A percentile compares a stretch with the other conserved stretches of the same genome.
These are phyloP conservation scores for Tachina grossa DNA, from an alignment of 2,888 invertebrate genomes.

Conservation along the genomic window DNA sequence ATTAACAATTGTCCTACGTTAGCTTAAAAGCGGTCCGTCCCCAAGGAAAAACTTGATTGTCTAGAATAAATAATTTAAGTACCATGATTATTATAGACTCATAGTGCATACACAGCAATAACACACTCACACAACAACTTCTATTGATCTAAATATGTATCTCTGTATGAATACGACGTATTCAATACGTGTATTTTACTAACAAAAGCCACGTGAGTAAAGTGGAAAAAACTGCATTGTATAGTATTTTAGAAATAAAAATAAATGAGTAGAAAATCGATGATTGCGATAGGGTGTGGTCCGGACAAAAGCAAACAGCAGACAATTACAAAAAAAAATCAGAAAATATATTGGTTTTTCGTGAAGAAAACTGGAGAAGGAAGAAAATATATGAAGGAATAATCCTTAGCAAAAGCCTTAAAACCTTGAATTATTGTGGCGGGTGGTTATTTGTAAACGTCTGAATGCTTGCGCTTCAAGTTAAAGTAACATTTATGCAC, in stretches of 20 bases:
- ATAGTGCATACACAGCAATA: conserved; percentile 9
- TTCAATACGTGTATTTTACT: conserved; percentile 30
- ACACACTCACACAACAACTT: neutral
- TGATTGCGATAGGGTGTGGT: conserved; percentile 74
- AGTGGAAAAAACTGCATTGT: conserved; percentile 28
- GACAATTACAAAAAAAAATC: conserved; percentile 39
- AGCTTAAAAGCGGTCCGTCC: neutral
- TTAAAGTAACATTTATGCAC: conserved; percentile 44
- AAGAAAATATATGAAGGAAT: conserved; percentile 30
- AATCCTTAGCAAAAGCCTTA: conserved; percentile 23
- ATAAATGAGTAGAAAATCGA: conserved; percentile 70
- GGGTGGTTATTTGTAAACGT: conserved; percentile 38
- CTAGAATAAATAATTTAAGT: conserved; percentile 48
- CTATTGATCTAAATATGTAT: neutral
- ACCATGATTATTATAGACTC: conserved; percentile 12
- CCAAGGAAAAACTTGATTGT: conserved; percentile 47
- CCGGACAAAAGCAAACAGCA: conserved; percentile 68
- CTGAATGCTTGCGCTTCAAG: conserved; percentile 32
- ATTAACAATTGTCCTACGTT: conserved; percentile 38
- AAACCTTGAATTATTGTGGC: conserved; percentile 10
- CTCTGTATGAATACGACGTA: neutral
- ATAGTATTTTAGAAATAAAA: conserved; percentile 1
- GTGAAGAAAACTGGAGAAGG: conserved; percentile 15
- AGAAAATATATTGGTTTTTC: conserved; percentile 17
- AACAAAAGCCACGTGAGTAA: conserved; percentile 56